phyloP scores from a whole-genome alignment of 2,113 vertebrate genomes.

The Antechinus stuartii region DNA sequence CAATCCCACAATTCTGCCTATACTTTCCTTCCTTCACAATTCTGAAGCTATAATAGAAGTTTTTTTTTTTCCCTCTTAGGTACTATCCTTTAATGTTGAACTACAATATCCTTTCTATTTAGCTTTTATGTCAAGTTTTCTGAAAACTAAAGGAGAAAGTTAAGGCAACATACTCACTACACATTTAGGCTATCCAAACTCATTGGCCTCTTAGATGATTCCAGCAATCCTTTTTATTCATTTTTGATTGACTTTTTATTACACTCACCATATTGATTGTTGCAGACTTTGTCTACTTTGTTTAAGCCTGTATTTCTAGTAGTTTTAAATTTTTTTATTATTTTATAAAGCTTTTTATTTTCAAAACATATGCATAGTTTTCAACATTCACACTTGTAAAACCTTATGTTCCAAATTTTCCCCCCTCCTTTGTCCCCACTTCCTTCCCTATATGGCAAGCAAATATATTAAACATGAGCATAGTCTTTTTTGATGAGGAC shows the following conservation, averaged over 20 bases:
- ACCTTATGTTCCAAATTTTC: too few relatives aligned
- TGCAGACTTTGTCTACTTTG: neutral
- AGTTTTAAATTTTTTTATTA: neutral
- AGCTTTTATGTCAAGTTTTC: neutral
- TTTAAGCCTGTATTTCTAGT: neutral
- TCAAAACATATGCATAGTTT: too few relatives aligned
- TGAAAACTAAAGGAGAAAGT: neutral
- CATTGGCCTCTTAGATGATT: too few relatives aligned
- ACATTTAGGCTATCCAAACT: neutral
- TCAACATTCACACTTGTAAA: too few relatives aligned
- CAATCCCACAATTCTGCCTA: neutral
- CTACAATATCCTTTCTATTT: neutral
- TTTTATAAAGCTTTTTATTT: too few relatives aligned
- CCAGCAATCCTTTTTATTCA: neutral
- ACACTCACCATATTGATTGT: neutral
- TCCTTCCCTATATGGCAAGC: too few relatives aligned
- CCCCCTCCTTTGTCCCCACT: too few relatives aligned
- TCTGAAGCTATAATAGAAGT: neutral
- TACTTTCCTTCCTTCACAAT: neutral
- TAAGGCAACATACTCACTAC: neutral
- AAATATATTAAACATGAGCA: too few relatives aligned
- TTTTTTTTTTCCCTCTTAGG: neutral
- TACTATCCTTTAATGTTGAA: neutral
- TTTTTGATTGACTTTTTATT: neutral
- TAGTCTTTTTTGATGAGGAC: too few relatives aligned